These are phyloP conservation scores for Zeuzera pyrina DNA, from an alignment of 2,888 invertebrate genomes.

Conservation along the genomic window DNA sequence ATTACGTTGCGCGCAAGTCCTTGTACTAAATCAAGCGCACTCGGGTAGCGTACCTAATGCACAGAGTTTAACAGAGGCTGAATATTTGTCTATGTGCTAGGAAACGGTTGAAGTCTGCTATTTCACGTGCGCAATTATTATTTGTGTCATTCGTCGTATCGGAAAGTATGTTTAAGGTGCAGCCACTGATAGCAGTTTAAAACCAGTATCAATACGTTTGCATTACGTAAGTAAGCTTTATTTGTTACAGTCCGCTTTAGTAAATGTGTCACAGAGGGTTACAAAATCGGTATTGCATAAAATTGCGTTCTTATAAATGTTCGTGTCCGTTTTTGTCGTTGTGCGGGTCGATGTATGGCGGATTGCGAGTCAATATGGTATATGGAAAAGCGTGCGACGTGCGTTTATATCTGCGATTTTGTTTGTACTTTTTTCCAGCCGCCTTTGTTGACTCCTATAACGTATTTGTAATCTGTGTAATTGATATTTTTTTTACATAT, in stretches of 20 bases:
- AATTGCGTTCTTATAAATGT: background rate
- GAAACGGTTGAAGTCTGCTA: slow-evolving; percentile 1
- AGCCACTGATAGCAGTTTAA: too few species aligned
- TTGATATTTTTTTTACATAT: slow-evolving; percentile 22
- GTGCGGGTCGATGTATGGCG: slow-evolving; percentile 25
- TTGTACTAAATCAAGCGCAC: slow-evolving; percentile 42
- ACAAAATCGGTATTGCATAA: too few species aligned
- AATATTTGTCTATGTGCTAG: background rate
- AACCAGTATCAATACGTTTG: too few species aligned
- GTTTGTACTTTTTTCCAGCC: slow-evolving; percentile 1
- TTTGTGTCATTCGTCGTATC: too few species aligned
- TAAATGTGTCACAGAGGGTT: background rate
- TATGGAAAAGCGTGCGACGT: slow-evolving; percentile 10
- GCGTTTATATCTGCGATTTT: slow-evolving; percentile 24
- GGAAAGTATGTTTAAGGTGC: too few species aligned
- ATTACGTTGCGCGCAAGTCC: slow-evolving; percentile 33
- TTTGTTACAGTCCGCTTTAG: too few species aligned
- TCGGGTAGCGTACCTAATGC: slow-evolving; percentile 20
- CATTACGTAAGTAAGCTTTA: background rate
- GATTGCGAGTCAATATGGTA: slow-evolving; percentile 45
- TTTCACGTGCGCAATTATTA: too few species aligned
- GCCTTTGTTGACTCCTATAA: slow-evolving; percentile 1
- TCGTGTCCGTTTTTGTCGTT: slow-evolving; percentile 23
- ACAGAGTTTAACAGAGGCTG: slow-evolving; percentile 1
- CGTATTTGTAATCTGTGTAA: slow-evolving; percentile 32